Evolutionary conservation across 2,113 vertebrate species (phyloP), one percentile per base, ranked within the genome.

Genomic region (Megaleporinus macrocephalus): DNA sequence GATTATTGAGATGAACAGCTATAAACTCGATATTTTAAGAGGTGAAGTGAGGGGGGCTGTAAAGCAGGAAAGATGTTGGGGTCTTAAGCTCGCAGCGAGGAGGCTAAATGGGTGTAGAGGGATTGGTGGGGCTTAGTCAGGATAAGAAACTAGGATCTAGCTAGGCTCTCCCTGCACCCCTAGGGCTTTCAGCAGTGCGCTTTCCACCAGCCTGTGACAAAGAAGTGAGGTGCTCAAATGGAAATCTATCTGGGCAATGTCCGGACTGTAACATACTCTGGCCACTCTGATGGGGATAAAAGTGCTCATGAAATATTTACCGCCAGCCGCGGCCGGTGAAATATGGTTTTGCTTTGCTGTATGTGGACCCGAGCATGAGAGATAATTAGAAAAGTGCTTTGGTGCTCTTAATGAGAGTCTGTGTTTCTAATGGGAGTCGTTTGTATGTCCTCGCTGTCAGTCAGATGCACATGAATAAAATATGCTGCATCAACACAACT

Each of bases 1-100:
- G 90, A 93, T 93, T 93, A 93, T 92, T 91, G 89, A 93, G 90
- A 94, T 93, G 90, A 94, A 90, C 81, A 75, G 84, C 90, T 87
- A 90, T 93, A 88, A 94, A 91, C 89, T 87, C 84, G 78, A 91
- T 91, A 88, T 92, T 91, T 92, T 90, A 86, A 65, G 15, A 87
- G 84, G 79, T 84, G 80, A 75, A 82, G 91, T 75, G 90, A 88
- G 84, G 70, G 41, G 86, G 89, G 90, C 89, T 93, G 82, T 88
- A 87, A 93, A 93, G 90, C 76, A 89, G 87, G 85, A 14, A 78
- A 80, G 87, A 88, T 30, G 76, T 82, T 62, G 78, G 59, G 26
- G 84, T 91, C 86, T 87, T 87, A 79, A 85, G 85, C 70, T 61
- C 61, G 75, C 78, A 79, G 86, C 77, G 86, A 90, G 91, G 86